Evolutionary conservation across 2,888 invertebrate species (phyloP).

Genomic region (Stenurella melanura): DNA sequence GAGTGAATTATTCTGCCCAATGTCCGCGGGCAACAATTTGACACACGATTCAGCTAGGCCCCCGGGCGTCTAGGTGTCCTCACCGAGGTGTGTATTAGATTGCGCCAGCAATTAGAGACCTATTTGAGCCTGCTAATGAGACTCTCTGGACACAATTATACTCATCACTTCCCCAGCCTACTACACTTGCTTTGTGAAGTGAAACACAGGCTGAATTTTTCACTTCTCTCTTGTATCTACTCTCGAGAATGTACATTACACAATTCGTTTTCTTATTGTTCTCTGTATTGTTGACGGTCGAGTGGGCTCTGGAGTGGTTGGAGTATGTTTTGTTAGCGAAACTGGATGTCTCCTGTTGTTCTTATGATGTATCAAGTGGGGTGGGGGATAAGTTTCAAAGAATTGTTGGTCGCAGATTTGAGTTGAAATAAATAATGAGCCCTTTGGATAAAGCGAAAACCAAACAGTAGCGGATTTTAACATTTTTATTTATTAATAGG

Average conservation of each 20-base stretch:
- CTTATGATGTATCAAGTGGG: conserved; percentile 45
- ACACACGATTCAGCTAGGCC: conserved; percentile 19
- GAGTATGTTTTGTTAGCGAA: conserved; percentile 51
- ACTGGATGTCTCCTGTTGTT: conserved; percentile 44
- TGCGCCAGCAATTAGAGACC: conserved; percentile 70
- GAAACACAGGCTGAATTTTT: conserved; percentile 44
- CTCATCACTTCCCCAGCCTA: conserved; percentile 64
- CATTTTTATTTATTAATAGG: neutral
- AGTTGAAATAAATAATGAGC: conserved; percentile 27
- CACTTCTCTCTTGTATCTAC: conserved; percentile 47
- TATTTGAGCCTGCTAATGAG: conserved; percentile 71
- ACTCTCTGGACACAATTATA: conserved; percentile 71
- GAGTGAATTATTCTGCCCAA: conserved; percentile 30
- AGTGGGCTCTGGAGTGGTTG: conserved; percentile 41
- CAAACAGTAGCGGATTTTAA: neutral
- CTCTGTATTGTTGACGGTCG: conserved; percentile 44
- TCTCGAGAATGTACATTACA: conserved; percentile 56
- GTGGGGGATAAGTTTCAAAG: conserved; percentile 29
- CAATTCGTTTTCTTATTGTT: conserved; percentile 62
- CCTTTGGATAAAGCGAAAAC: neutral
- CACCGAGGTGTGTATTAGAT: conserved; percentile 70
- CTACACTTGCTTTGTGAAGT: conserved; percentile 58
- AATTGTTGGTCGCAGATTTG: neutral
- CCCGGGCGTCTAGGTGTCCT: conserved; percentile 28
- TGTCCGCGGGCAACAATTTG: conserved; percentile 37